These are phyloP conservation scores for Helostoma temminkii DNA, from an alignment of 2,797 vertebrate species.

Conservation along the genomic window DNA sequence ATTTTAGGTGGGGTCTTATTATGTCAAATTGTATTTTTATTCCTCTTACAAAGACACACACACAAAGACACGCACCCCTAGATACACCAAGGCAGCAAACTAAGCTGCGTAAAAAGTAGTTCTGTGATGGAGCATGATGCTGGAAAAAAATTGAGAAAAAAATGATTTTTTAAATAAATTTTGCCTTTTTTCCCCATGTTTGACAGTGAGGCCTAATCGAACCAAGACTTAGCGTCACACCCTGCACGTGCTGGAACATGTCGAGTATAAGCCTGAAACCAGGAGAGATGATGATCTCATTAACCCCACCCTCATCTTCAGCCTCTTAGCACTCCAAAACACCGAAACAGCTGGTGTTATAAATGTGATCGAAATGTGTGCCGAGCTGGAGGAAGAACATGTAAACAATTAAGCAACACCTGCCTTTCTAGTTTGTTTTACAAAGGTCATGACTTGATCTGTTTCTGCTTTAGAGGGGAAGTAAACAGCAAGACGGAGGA, in stretches of 20 bases:
- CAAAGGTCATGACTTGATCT: slow-evolving; percentile 15
- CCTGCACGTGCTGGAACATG: slow-evolving; percentile 51
- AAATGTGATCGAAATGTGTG: neutral
- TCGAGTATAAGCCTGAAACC: slow-evolving; percentile 2
- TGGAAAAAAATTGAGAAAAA: neutral
- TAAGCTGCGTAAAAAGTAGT: neutral
- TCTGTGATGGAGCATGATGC: no score
- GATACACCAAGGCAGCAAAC: neutral
- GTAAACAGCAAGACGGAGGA: neutral
- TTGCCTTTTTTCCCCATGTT: neutral
- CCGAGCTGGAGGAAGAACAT: slow-evolving; percentile 10
- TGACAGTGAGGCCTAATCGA: neutral
- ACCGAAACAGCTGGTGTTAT: slow-evolving; percentile 22
- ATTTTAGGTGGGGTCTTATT: neutral
- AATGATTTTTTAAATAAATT: neutral
- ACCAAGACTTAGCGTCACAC: slow-evolving; percentile 33
- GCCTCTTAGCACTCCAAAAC: neutral
- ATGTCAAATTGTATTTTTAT: slow-evolving; percentile 8
- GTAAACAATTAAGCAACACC: slow-evolving; percentile 29
- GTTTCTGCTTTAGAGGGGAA: slow-evolving; percentile 15
- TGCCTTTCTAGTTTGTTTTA: slow-evolving; percentile 29
- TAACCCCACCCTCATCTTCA: slow-evolving; percentile 39
- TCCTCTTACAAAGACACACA: neutral
- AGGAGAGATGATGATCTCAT: slow-evolving; percentile 56
- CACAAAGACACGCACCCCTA: neutral